phyloP scores from a whole-genome alignment of 1,140 invertebrate species.

The Aphaenogaster ashmeadi region DNA sequence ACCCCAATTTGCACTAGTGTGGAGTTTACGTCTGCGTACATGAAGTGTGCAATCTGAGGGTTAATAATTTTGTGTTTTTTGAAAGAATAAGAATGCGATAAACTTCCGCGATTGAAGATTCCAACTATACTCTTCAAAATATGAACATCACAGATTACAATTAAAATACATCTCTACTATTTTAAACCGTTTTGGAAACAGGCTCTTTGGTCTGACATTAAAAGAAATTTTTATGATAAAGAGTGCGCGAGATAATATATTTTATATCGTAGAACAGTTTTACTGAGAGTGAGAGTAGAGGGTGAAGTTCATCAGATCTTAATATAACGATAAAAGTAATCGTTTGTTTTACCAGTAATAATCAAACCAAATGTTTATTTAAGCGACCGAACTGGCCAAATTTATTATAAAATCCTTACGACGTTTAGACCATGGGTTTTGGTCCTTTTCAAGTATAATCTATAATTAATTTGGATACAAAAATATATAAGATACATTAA shows the following conservation, averaged over 20 bases:
- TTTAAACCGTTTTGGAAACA: background rate
- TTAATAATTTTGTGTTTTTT: background rate
- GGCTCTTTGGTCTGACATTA: background rate
- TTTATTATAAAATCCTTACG: no score
- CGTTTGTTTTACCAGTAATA: no score
- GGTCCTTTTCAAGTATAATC: no score
- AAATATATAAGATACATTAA: no score
- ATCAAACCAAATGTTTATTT: no score
- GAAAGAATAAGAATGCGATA: background rate
- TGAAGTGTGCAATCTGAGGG: no score
- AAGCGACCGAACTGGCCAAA: no score
- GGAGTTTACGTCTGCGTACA: no score
- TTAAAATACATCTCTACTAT: background rate
- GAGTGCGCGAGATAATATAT: background rate
- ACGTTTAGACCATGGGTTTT: no score
- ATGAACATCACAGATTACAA: background rate
- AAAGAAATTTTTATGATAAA: background rate
- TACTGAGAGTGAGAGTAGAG: background rate
- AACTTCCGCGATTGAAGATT: background rate
- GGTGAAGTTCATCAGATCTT: background rate
- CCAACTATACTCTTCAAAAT: background rate
- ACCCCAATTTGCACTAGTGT: no score
- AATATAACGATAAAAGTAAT: background rate
- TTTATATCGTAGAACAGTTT: background rate
- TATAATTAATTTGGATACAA: no score